Evolutionary conservation across 2,797 vertebrate species (phyloP).

Genomic region (Nothura maculosa): DNA sequence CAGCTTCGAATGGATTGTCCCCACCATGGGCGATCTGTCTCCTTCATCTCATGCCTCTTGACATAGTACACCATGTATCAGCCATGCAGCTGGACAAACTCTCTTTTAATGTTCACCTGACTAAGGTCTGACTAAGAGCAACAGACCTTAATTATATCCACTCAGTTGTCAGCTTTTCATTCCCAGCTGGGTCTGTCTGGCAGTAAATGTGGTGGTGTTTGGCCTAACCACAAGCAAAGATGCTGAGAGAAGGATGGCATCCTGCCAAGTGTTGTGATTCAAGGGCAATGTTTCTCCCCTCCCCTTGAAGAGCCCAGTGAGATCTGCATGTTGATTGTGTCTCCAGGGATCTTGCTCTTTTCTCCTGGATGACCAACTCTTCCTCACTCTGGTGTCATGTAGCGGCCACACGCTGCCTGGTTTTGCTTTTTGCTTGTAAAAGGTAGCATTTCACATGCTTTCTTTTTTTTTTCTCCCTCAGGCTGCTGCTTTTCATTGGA

Average conservation of each 20-base stretch:
- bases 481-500: neutral
- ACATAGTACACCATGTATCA: neutral
- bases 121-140: neutral
- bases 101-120: neutral
- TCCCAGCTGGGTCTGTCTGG: neutral
- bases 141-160: neutral
- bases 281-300: neutral
- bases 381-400: neutral
- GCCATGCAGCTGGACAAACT: neutral
- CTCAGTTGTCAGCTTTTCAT: neutral
- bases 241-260: neutral
- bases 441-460: neutral
- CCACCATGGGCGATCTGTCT: neutral
- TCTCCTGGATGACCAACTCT: neutral
- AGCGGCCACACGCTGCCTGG: neutral
- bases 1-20: neutral
- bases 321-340: neutral
- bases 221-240: neutral
- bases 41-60: neutral
- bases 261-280: neutral
- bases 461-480: neutral
- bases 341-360: neutral
- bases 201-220: neutral
- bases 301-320: neutral
- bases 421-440: neutral